phyloP scores from a whole-genome alignment of 2,888 invertebrate genomes.

The Apantesis nais region DNA sequence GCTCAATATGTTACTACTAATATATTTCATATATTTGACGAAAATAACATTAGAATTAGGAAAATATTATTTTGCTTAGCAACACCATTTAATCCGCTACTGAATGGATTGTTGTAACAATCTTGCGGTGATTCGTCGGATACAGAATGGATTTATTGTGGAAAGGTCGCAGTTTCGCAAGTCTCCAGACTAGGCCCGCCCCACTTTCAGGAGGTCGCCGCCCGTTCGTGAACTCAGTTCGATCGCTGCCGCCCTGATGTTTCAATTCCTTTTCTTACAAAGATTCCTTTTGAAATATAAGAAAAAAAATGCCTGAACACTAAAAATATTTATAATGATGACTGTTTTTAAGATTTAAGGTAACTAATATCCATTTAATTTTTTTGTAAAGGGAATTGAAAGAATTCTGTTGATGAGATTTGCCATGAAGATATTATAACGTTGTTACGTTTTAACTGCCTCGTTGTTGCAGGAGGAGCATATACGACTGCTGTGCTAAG shows the following conservation, averaged over 20 bases:
- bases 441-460: too few species aligned
- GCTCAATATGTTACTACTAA: not conserved
- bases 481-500: too few species aligned
- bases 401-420: slow-evolving; percentile 17
- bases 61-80: not conserved
- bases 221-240: slow-evolving; percentile 77
- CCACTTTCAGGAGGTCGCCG: slow-evolving; percentile 80
- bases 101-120: slow-evolving; percentile 32
- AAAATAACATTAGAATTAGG: not conserved
- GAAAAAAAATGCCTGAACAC: not conserved
- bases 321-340: slow-evolving; percentile 3
- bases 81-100: slow-evolving; percentile 20
- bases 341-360: slow-evolving; percentile 7
- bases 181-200: slow-evolving; percentile 70
- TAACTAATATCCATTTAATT: slow-evolving; percentile 4
- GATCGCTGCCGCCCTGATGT: slow-evolving; percentile 56
- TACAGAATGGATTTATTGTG: slow-evolving; percentile 54
- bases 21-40: not conserved
- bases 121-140: slow-evolving; percentile 37
- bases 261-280: slow-evolving; percentile 34
- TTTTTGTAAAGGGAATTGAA: slow-evolving; percentile 29
- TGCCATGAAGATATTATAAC: slow-evolving; percentile 1
- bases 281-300: slow-evolving; percentile 7
- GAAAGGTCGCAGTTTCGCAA: slow-evolving; percentile 54
- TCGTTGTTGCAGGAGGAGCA: too few species aligned